Percentiles rank a stretch among this genome's conserved stretches.
Conservation (phyloP, 2,113 vertebrate genomes). For the Petroica traversi region DNA sequence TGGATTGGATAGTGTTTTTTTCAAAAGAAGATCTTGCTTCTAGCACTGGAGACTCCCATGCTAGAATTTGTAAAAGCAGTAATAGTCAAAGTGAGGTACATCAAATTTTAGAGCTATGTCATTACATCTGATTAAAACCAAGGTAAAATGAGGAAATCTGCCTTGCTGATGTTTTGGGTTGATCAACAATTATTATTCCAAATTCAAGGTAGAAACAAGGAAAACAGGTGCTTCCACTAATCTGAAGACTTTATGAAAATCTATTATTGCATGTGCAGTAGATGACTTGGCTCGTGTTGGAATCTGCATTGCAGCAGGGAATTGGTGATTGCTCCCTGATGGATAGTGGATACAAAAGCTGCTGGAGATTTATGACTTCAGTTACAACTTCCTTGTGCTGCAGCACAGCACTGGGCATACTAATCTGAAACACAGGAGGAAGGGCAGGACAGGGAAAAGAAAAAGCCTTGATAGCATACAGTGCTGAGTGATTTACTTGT, state of each 20-base stretch:
- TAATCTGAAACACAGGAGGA: too few relatives aligned
- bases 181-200: not conserved
- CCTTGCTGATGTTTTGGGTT: not conserved
- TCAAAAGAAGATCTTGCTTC: not conserved
- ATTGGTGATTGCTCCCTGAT: accelerated
- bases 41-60: not conserved
- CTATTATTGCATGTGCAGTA: accelerated
- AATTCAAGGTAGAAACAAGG: not conserved
- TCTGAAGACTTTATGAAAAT: not conserved
- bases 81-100: not conserved
- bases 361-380: not conserved
- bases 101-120: not conserved
- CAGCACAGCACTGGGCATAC: not conserved
- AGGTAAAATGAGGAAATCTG: not conserved
- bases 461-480: not conserved
- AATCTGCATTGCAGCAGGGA: not conserved
- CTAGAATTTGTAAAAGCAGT: not conserved
- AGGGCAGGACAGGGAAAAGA: not conserved
- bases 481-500: not conserved
- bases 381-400: not conserved
- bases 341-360: not conserved
- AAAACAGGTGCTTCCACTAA: not conserved
- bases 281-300: not conserved
- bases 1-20: not conserved
- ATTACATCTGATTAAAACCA: not conserved